Base-by-base conservation (phyloP, 2,113 vertebrate species). In the Heterotilapia buettikoferi region DNA sequence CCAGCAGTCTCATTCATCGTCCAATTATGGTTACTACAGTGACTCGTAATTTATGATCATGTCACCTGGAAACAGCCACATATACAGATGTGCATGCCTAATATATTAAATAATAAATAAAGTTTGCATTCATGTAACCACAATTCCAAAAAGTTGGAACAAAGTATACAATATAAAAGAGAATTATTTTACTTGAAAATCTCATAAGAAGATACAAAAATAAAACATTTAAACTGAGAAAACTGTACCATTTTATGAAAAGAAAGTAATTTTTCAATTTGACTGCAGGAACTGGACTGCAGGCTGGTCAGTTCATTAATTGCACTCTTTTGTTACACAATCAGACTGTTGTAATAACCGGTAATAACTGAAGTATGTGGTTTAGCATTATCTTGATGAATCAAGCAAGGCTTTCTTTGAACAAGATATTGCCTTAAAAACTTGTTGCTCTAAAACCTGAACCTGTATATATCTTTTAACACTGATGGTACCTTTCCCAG, bases 1-100 rank as follows among this genome's bases (percentile, higher is more conserved):
- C 76, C 61, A 90, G 73, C 66, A 2, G 47, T 54, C 47, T 47
- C 21, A 92, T 85, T 82, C 2, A 63, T 92, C 89, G 87, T 85
- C 80, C 61, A 80, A 80, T 93, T 86, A 86, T 19, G 26, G 8
- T 18, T 50, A 73, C 68, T 83, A 56, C 71, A 87, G n/a, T 90
- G 73, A 81, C 82, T 88, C 33, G 54, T 88, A 73, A 81, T 56
- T 90, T 61, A 8, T 54, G 54, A 47, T 56, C 68, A 29, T 9
- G 29, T 18, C 29, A 68, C 54, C 50, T 47, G 21, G 24, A 40
- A n/a, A 57, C 10, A 45, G 31, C 4, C 24, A 24, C 26, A 80
- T 29, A 24, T 66, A 56, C 24, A 90, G 12, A 26, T 38, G 29
- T 76, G 36, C 19, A 68, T 13, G 61, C 11, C n/a, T 61, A 79